A percentile compares a stretch with the other conserved stretches of the same genome.
These are phyloP conservation scores for Halictus quadricinctus DNA, from an alignment of 2,888 invertebrate species.

Conservation along the genomic window DNA sequence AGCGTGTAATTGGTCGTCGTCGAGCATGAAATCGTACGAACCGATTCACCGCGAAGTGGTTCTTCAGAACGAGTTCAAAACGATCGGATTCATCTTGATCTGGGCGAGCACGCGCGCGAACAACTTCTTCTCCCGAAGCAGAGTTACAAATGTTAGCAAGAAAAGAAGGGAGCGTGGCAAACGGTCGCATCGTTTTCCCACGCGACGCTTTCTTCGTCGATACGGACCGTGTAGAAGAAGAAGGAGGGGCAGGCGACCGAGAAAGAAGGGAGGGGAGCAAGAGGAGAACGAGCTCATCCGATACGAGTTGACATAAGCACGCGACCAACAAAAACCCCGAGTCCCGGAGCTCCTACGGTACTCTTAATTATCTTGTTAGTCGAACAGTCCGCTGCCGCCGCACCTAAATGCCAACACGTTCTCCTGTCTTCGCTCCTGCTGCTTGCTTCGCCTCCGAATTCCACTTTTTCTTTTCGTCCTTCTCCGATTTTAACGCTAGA, in stretches of 20 bases:
- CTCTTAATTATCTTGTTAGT: constrained; percentile 77
- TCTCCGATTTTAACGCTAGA: background rate
- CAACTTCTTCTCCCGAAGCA: background rate
- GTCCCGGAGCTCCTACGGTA: constrained; percentile 69
- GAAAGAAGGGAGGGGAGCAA: constrained; percentile 16
- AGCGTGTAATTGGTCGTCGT: background rate
- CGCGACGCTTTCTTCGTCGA: constrained; percentile 24
- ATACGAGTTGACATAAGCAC: constrained; percentile 74
- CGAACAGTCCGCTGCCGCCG: constrained; percentile 44
- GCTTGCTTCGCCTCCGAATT: background rate
- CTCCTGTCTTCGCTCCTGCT: background rate
- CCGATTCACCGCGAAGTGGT: background rate
- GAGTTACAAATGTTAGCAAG: background rate
- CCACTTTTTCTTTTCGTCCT: background rate
- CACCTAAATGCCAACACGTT: constrained; percentile 47
- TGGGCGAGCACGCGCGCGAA: background rate
- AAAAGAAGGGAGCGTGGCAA: background rate
- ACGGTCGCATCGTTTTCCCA: constrained; percentile 29
- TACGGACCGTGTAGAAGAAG: background rate
- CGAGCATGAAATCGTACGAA: background rate
- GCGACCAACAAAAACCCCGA: constrained; percentile 73
- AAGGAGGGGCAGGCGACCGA: background rate
- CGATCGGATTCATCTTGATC: background rate
- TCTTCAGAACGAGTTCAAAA: background rate
- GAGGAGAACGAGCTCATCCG: constrained; percentile 56